Conservation (phyloP, 2,888 invertebrate genomes). For the Lacanobia oleracea region DNA sequence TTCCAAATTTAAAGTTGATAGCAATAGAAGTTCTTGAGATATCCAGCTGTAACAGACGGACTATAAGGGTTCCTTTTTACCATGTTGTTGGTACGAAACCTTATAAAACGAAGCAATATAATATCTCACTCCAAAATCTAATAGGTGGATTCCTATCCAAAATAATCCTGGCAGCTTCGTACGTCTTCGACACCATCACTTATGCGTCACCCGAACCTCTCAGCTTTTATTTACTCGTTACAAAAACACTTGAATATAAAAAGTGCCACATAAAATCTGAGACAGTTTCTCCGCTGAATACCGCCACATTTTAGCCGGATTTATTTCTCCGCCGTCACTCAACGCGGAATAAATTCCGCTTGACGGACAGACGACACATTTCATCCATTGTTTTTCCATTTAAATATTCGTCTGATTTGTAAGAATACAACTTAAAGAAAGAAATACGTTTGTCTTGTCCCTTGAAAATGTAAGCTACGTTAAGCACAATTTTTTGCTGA, state of each 20-base stretch:
- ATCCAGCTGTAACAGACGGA: too few relatives aligned
- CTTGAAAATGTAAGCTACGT: background rate
- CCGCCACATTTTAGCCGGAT: conserved; percentile 46
- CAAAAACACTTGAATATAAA: conserved; percentile 50
- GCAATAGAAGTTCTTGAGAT: too few relatives aligned
- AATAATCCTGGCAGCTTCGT: background rate
- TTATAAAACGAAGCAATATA: background rate
- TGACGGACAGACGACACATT: conserved; percentile 60
- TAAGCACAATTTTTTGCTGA: background rate
- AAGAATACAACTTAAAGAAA: conserved; percentile 21
- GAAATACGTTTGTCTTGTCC: background rate
- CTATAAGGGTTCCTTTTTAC: too few relatives aligned
- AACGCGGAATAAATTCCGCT: conserved; percentile 53
- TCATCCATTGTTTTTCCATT: conserved; percentile 58
- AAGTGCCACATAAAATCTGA: conserved; percentile 51
- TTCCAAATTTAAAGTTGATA: too few relatives aligned
- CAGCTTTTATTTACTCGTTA: conserved; percentile 34
- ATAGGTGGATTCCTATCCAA: background rate
- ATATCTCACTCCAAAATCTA: background rate
- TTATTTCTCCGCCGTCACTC: conserved; percentile 65
- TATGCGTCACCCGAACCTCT: conserved; percentile 26
- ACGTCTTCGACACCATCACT: conserved; percentile 15
- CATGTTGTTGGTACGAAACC: too few relatives aligned
- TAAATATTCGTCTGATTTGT: conserved; percentile 37
- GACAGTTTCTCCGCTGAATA: conserved; percentile 18